phyloP scores from a whole-genome alignment of 2,888 invertebrate genomes.

The Yponomeuta evonymella region DNA sequence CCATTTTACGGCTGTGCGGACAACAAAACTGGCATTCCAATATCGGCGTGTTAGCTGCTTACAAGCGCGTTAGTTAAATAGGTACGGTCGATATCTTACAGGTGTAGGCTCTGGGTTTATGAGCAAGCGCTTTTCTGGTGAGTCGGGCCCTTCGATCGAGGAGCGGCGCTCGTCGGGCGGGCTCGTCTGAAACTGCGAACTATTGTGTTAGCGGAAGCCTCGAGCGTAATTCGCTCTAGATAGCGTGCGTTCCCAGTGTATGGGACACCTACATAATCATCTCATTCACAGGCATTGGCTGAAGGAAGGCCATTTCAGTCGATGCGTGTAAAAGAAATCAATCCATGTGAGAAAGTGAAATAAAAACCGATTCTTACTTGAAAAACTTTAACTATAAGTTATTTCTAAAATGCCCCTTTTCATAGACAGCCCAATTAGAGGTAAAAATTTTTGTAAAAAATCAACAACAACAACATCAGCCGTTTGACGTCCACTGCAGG shows the following conservation, averaged over 20 bases:
- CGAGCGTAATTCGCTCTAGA: conserved; percentile 25
- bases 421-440: too few species aligned
- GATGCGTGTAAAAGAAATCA: background rate
- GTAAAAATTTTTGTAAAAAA: too few species aligned
- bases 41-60: background rate
- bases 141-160: conserved; percentile 60
- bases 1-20: conserved; percentile 10
- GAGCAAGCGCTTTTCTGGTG: conserved; percentile 73
- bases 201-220: conserved; percentile 48
- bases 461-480: too few species aligned
- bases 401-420: too few species aligned
- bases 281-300: background rate
- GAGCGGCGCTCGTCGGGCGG: conserved; percentile 67
- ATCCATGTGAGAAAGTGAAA: too few species aligned
- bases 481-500: too few species aligned
- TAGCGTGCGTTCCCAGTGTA: conserved; percentile 21
- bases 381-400: background rate
- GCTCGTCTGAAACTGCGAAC: conserved; percentile 70
- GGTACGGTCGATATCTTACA: conserved; percentile 52
- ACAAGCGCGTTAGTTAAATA: conserved; percentile 24
- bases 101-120: conserved; percentile 70
- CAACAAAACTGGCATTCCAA: conserved; percentile 5
- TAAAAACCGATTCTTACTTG: background rate
- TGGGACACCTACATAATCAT: background rate
- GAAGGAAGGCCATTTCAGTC: background rate